Base-by-base conservation (phyloP, 2,888 invertebrate genomes). In the Euzophera pinguis region DNA sequence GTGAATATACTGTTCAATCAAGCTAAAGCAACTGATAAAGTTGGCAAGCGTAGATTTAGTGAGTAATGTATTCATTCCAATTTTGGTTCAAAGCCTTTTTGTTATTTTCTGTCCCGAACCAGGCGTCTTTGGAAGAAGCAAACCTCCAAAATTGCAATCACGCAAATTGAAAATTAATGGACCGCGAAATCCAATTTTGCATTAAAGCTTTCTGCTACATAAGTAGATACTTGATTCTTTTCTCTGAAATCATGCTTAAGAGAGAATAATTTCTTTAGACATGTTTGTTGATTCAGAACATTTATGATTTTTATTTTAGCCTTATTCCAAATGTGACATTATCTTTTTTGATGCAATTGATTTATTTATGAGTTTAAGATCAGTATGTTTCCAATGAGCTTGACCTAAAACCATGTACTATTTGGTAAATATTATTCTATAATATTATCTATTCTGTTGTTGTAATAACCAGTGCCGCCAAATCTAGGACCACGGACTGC, bases 131-230 rank as follows among this genome's bases (percentile, higher is more conserved):
- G 75, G 72, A 73, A 78, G 81, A 73, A 84, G 83, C 83, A 84
- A 86, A 86, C 85, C 86, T 84, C 82, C 83, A 84, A 88, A 85
- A 88, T 85, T 85, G 87, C 88, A 88, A 88, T 88, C 87, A 87
- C 85, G 79, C 82, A 87, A 87, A 88, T 88, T 88, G 88, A 88
- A 88, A 88, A 86, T 88, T 88, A 88, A 88, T 88, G 88, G 88
- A 81, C 81, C 87, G 84, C 74, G 76, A 87, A 86, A 88, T 88
- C 86, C 88, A 87, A 88, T 88, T 87, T 86, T 83, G 82, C 82
- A 86, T 87, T 84, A 75, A 80, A 81, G 84, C 84, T 84, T 81
- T 81, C 74, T 78, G 73, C 70, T 78, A 74, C 73, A 72, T 75
- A 75, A 75, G 75, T 72, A 76, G 70, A 67, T 69, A 68, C 72